Evolutionary conservation across 2,797 vertebrate genomes (phyloP).

Genomic region (Dicrostonyx torquatus): DNA sequence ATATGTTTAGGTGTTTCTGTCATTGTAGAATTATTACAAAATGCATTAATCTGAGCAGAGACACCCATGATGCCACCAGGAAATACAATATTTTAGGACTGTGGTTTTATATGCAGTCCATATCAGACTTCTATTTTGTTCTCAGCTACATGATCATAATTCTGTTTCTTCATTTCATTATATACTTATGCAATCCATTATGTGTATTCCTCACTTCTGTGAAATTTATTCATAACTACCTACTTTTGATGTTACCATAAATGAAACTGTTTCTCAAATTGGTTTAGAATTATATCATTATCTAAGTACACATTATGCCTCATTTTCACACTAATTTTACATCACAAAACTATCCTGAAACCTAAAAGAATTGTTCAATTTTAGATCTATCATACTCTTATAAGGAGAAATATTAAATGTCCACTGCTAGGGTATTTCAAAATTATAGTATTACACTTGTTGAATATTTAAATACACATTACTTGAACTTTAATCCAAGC

Average conservation of each 20-base stretch:
- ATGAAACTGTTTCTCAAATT: background rate
- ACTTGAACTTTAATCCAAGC: background rate
- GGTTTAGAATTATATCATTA: background rate
- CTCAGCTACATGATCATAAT: background rate
- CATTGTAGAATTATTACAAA: background rate
- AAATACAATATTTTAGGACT: background rate
- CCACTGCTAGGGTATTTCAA: background rate
- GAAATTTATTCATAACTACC: background rate
- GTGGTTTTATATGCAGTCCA: background rate
- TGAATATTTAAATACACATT: background rate
- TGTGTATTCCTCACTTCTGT: background rate
- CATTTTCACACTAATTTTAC: background rate
- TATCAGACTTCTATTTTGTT: background rate
- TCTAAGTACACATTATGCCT: background rate
- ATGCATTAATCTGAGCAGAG: background rate
- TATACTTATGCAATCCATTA: background rate
- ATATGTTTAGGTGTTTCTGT: background rate
- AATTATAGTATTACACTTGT: background rate
- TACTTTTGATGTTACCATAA: background rate
- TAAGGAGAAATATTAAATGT: background rate
- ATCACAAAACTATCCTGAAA: background rate
- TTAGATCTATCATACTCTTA: background rate
- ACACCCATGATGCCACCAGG: background rate
- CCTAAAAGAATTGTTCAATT: background rate
- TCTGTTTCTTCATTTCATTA: background rate